Evolutionary conservation across 2,888 invertebrate genomes (phyloP), one percentile per base, ranked within the genome.

Genomic region (Lysandra bellargus): DNA sequence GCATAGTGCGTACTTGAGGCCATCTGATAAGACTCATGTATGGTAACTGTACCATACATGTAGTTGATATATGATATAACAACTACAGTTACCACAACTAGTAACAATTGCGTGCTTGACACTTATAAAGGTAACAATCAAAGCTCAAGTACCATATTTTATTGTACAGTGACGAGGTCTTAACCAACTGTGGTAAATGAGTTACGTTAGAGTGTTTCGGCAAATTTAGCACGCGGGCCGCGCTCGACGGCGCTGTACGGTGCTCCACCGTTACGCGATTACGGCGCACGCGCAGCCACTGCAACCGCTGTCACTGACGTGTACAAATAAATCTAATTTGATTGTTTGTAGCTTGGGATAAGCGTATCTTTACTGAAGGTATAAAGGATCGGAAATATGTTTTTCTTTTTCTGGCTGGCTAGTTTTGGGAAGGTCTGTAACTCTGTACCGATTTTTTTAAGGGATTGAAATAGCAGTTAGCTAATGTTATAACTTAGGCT

Each of bases 231-330:
- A 93, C 93, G 92, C 89, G 88, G 89, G 86, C 88, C 89, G 91
- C 90, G 88, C 88, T 88, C 91, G 92, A 89, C 92, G 92, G 90
- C 84, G 90, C 91, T 93, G 92, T 94, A 94, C 94, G 92, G 94
- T 93, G 93, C 85, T 90, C 93, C 90, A 92, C 94, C 93, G 94
- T 93, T 93, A 94, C 92, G 91, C 89, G 91, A 93, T 93, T 93
- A 94, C 85, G 84, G 90, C 89, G 92, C 91, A 88, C 87, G 91
- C 90, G 91, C 90, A 88, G 82, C 85, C 82, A 85, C 83, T 83
- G 84, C 82, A 81, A 83, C 85, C 49, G 80, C 82, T 80, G 75
- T 82, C 83, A 80, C 78, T 81, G 78, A 80, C 79, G 60, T 60
- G 73, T 44, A 44, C n/a, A 74, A 44, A 57, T 57, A 57, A 17